Evolutionary conservation across 2,113 vertebrate genomes (phyloP), one percentile per base, ranked within the genome.

Genomic region (Chrysemys picta): DNA sequence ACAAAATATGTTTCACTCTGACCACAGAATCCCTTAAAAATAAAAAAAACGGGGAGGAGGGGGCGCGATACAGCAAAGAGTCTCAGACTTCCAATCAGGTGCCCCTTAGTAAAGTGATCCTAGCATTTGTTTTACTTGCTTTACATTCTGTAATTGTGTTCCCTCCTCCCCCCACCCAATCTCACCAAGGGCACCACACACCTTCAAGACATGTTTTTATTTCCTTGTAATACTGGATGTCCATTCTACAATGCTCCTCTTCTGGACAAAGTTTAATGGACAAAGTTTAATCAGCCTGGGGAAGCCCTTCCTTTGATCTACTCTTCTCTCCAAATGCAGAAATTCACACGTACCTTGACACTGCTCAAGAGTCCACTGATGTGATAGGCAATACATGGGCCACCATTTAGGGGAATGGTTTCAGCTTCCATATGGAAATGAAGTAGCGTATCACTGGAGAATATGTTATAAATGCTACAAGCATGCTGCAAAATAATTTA

Each of bases 101-200:
- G 24, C 5, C 54, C n/a, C 52, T 45, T 1, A 5, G 57, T 4
- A 79, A 65, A 93, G 19, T 0, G 0, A 38, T 54, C 50, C 1
- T 0, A 27, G 12, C 69, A 8, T 8, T 27, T 56, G n/a, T 6
- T 21, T 50, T 24, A 90, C 0, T 0, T 8, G 10, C 52, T 2
- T 69, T 35, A 65, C 50, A 80, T 24, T 22, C 53, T 75, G 45
- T 56, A 76, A 19, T 47, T 69, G 8, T 7, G 21, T n/a, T 90
- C 95, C 52, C 47, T 53, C 76, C 24, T 52, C 25, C 81, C 59
- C 49, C 78, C 85, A 3, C 8, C 52, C 52, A 53, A 17, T 6
- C 54, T 88, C 76, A 42, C 4, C 42, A 86, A 56, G 27, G 80
- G 50, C 65, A 19, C 31, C n/a, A 57, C 2, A 7, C 0, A 6